phyloP scores from a whole-genome alignment of 2,113 vertebrate species.

The Cacatua alba region DNA sequence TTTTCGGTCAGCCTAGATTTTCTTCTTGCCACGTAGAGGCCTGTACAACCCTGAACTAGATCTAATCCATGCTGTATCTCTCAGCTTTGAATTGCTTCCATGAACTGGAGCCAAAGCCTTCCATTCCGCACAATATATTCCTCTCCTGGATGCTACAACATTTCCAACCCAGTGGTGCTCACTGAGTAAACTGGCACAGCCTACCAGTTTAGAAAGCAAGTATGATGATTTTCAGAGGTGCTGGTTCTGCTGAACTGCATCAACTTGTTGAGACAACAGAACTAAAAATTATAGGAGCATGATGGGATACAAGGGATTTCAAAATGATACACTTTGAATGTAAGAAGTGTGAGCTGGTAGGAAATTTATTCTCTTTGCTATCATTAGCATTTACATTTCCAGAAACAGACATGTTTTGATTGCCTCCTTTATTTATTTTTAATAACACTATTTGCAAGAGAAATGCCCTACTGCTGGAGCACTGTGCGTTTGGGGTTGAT shows the following conservation, averaged over 20 bases:
- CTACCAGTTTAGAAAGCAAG: background rate
- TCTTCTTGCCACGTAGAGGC: background rate
- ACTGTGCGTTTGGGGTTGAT: background rate
- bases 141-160: background rate
- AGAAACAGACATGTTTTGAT: constrained; percentile 25
- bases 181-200: background rate
- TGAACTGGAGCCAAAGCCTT: background rate
- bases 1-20: background rate
- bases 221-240: background rate
- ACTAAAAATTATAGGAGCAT: background rate
- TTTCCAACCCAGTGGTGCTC: background rate
- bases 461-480: background rate
- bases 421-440: constrained; percentile 34
- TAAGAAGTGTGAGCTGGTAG: background rate
- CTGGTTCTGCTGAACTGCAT: constrained; percentile 2
- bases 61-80: background rate
- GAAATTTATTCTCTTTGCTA: constrained; percentile 4
- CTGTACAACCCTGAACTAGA: background rate
- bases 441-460: constrained; percentile 1
- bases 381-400: background rate
- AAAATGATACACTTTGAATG: background rate
- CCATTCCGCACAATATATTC: background rate
- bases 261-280: constrained; percentile 4
- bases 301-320: background rate
- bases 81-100: background rate